phyloP scores from a whole-genome alignment of 2,888 invertebrate genomes.

The Esperia sulphurella region DNA sequence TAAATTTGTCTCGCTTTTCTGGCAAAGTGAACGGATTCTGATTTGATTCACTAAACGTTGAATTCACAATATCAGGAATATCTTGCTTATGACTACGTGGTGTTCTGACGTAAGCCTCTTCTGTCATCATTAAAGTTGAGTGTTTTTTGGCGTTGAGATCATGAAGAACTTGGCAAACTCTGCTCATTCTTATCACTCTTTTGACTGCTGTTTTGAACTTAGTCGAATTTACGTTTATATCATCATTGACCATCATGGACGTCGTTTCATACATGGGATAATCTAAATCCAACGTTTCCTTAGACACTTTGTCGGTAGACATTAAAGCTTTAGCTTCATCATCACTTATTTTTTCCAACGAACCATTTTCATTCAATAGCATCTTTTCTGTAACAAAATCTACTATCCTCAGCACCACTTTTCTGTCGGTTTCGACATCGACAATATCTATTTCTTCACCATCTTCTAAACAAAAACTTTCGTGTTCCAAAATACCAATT shows the following conservation, averaged over 20 bases:
- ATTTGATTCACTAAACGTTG: constrained; percentile 53
- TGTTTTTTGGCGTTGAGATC: constrained; percentile 22
- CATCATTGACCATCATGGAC: background rate
- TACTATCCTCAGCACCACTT: constrained; percentile 72
- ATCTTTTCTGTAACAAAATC: constrained; percentile 79
- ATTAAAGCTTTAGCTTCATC: constrained; percentile 63
- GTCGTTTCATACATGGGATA: background rate
- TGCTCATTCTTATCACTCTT: constrained; percentile 50
- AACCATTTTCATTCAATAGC: constrained; percentile 73
- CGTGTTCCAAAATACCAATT: constrained; percentile 49
- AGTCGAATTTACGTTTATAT: constrained; percentile 5
- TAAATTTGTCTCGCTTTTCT: constrained; percentile 49
- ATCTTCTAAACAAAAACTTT: constrained; percentile 61
- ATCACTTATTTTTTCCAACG: constrained; percentile 65
- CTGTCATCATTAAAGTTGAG: constrained; percentile 15
- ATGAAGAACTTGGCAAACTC: constrained; percentile 52
- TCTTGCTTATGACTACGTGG: constrained; percentile 42
- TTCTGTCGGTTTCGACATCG: constrained; percentile 63
- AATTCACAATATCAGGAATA: constrained; percentile 71
- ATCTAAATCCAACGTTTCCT: constrained; percentile 5
- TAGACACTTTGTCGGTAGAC: constrained; percentile 34
- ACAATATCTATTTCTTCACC: constrained; percentile 72
- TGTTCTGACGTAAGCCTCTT: constrained; percentile 15
- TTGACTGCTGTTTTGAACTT: constrained; percentile 47
- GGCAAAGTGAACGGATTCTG: constrained; percentile 35